Base-by-base conservation (phyloP, 2,888 invertebrate genomes). In the Dryadula phaetusa region DNA sequence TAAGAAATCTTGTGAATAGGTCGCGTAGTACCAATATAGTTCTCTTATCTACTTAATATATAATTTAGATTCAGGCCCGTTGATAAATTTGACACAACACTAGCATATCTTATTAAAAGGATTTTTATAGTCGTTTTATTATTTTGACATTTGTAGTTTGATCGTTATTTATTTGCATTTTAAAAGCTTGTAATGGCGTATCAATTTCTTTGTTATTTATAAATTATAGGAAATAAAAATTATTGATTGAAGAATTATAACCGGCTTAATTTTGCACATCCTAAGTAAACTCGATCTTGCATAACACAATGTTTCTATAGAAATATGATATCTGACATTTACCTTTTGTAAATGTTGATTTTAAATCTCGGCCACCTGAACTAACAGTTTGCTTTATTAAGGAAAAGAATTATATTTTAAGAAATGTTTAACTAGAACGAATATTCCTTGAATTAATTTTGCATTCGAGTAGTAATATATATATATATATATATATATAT, bases 261-360 rank as follows among this genome's bases (percentile, higher is more conserved):
- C 16, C 46, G 40, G 49, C 63, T 56, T 61, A 64, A 63, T 69
- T 71, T 63, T 67, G 73, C 70, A 56, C 65, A 77, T 85, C 90
- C 90, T 90, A 88, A 87, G 76, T 79, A 88, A 90, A 90, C 86
- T 70, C 49, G 66, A 70, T 71, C 73, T 89, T 89, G 88, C 85
- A 86, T 84, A 88, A 88, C 77, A 81, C 80, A 77, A 81, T 82
- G 83, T 85, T 83, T 82, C 83, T 83, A 75, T 81, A 84, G 88
- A 88, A 89, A 90, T 87, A 87, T 87, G 84, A 90, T 87, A 84
- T 79, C 69, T 76, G 77, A 78, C 76, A 79, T 79, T 81, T 79
- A 82, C 65, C 69, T 83, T 79, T 71, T 75, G 76, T 78, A 80
- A 88, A 89, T 85, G 83, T 90, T 88, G 82, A 86, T 82, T 83